Conservation (phyloP, 2,888 invertebrate genomes). For the Habrosyne pyritoides region DNA sequence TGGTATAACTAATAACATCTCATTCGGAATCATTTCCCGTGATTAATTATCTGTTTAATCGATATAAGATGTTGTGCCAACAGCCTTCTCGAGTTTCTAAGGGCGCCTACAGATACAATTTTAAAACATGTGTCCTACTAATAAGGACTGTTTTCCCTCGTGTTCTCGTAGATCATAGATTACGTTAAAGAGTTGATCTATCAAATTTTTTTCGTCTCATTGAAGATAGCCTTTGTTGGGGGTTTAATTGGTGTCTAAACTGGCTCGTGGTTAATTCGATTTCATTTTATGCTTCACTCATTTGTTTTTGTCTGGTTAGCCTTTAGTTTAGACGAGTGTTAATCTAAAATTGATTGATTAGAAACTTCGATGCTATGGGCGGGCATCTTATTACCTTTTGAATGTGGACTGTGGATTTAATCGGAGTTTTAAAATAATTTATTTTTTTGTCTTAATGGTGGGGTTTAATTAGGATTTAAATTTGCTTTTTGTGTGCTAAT, state of each 20-base stretch:
- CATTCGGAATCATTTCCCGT: conserved; percentile 83
- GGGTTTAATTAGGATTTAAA: conserved; percentile 21
- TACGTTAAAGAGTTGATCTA: conserved; percentile 82
- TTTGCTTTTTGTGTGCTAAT: conserved; percentile 15
- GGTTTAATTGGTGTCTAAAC: conserved; percentile 82
- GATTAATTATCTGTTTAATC: conserved; percentile 84
- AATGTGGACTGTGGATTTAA: conserved; percentile 54
- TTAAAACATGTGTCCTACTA: conserved; percentile 21
- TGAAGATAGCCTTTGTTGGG: conserved; percentile 81
- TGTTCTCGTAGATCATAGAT: conserved; percentile 59
- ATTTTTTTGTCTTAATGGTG: conserved; percentile 28
- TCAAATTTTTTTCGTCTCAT: conserved; percentile 79
- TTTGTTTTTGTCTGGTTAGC: conserved; percentile 74
- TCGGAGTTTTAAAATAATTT: conserved; percentile 33
- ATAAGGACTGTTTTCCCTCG: conserved; percentile 38
- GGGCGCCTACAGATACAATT: conserved; percentile 16
- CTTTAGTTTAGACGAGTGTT: conserved; percentile 65
- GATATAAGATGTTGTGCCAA: conserved; percentile 84
- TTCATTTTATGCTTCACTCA: conserved; percentile 66
- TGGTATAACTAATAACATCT: conserved; percentile 84
- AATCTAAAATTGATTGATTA: conserved; percentile 81
- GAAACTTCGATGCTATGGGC: conserved; percentile 62
- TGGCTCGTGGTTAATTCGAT: conserved; percentile 79
- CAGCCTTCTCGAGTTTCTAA: conserved; percentile 72
- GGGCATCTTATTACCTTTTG: conserved; percentile 50